Evolutionary conservation across 2,797 vertebrate genomes (phyloP).

Genomic region (Scarus forsteni): DNA sequence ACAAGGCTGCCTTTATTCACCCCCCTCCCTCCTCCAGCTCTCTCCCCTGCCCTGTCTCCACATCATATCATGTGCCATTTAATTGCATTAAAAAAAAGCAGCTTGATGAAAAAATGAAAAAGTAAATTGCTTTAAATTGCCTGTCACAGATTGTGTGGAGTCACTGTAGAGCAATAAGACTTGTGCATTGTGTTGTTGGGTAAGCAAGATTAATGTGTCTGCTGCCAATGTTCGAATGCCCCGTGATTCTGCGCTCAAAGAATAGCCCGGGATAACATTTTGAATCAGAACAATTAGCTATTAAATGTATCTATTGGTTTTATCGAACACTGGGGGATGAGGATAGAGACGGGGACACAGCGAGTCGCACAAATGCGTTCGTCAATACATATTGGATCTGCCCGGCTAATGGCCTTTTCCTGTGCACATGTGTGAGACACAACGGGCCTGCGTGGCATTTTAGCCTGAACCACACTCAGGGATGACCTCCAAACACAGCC

Average conservation of each 20-base stretch:
- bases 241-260: slow-evolving; percentile 53
- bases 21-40: slow-evolving; percentile 42
- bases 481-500: slow-evolving; percentile 30
- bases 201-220: slow-evolving; percentile 79
- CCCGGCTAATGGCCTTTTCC: slow-evolving; percentile 67
- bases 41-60: slow-evolving; percentile 41
- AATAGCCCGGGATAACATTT: slow-evolving; percentile 72
- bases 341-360: slow-evolving; percentile 58
- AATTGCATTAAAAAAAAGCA: slow-evolving; percentile 69
- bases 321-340: slow-evolving; percentile 48
- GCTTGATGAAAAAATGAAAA: slow-evolving; percentile 77
- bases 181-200: slow-evolving; percentile 44
- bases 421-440: slow-evolving; percentile 39
- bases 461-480: slow-evolving; percentile 39
- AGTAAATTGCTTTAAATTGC: slow-evolving; percentile 83
- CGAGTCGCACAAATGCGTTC: slow-evolving; percentile 62
- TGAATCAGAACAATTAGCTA: slow-evolving; percentile 77
- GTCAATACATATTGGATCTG: slow-evolving; percentile 75
- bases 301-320: slow-evolving; percentile 77
- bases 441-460: slow-evolving; percentile 51
- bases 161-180: slow-evolving; percentile 59
- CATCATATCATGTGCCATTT: slow-evolving; percentile 75
- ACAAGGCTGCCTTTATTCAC: slow-evolving; percentile 67
- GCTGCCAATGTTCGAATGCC: slow-evolving; percentile 61
- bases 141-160: slow-evolving; percentile 76